phyloP scores from a whole-genome alignment of 2,113 vertebrate species.

The Galbula dea region DNA sequence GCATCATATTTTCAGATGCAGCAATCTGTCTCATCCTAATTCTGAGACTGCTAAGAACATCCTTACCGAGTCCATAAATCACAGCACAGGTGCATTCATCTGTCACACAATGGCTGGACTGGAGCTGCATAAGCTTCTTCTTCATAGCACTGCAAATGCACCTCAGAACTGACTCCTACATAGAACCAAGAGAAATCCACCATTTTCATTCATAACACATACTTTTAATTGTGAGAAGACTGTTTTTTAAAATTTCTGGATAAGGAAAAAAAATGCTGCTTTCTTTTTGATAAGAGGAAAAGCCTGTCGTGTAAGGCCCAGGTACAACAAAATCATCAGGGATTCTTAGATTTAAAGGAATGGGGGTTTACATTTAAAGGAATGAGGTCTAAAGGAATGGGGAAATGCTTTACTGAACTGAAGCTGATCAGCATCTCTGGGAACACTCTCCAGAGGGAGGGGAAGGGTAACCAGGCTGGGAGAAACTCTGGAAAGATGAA shows the following conservation, averaged over 20 bases:
- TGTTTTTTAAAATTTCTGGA: background rate
- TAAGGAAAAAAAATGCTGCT: background rate
- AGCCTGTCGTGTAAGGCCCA: background rate
- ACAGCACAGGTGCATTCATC: background rate
- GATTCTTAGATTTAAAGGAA: background rate
- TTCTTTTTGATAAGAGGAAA: background rate
- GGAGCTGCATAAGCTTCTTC: background rate
- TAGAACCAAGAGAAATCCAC: background rate
- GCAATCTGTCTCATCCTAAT: background rate
- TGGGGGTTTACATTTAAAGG: background rate
- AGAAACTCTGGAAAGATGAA: background rate
- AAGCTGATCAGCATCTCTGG: background rate
- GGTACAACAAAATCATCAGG: background rate
- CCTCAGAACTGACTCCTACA: background rate
- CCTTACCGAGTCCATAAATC: background rate
- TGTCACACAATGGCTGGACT: background rate
- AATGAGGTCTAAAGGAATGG: background rate
- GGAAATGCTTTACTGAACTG: background rate
- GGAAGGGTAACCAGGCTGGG: background rate
- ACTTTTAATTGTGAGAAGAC: background rate
- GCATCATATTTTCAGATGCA: conserved; percentile 20
- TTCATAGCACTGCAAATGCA: background rate
- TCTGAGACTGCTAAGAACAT: background rate
- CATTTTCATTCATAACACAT: background rate
- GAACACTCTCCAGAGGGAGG: background rate